Evolutionary conservation across 2,888 invertebrate species (phyloP).

Genomic region (Morpho deidamia): DNA sequence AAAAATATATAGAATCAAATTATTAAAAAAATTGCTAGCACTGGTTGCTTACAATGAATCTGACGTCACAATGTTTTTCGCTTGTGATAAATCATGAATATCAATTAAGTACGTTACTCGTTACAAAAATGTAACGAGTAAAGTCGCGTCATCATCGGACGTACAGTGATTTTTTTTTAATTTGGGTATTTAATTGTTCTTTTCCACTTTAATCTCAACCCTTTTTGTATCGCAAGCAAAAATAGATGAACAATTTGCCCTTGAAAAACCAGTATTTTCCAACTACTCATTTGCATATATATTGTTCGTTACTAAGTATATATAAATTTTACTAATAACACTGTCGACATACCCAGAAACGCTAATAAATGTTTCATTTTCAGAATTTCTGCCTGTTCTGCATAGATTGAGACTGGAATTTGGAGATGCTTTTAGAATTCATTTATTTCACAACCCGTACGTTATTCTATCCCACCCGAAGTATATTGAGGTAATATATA

Average conservation of each 20-base stretch:
- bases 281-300: not conserved
- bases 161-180: no score
- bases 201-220: no score
- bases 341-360: not conserved
- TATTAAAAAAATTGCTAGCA: no score
- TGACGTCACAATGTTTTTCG: no score
- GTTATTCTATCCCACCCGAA: constrained; percentile 16
- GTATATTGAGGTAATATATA: constrained; percentile 14
- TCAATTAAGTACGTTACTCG: no score
- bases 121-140: no score
- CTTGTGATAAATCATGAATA: no score
- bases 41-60: no score
- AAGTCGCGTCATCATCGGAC: no score
- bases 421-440: constrained; percentile 8
- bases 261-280: not conserved
- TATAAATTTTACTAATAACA: no score
- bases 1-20: no score
- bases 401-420: constrained; percentile 1
- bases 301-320: not conserved
- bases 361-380: not conserved
- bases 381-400: constrained; percentile 14
- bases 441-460: constrained; percentile 15
- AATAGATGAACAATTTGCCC: not conserved
- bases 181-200: no score
- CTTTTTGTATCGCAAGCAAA: not conserved